phyloP scores from a whole-genome alignment of 2,113 vertebrate species.

The Carassius gibelio region DNA sequence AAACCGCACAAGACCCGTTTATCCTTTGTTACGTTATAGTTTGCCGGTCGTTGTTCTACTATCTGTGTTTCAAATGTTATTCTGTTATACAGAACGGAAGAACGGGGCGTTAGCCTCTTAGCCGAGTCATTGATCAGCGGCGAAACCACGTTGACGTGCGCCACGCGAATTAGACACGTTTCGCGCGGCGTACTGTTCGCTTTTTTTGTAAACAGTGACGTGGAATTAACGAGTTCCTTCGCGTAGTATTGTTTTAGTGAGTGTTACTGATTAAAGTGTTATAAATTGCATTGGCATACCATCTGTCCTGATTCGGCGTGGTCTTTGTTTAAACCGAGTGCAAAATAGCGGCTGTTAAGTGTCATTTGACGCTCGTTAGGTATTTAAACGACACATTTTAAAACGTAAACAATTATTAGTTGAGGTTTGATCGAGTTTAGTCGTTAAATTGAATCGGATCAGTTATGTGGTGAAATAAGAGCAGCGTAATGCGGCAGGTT shows the following conservation, averaged over 20 bases:
- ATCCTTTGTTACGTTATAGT: not conserved
- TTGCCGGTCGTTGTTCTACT: not conserved
- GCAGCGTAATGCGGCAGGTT: conserved; percentile 58
- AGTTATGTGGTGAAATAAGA: conserved; percentile 27
- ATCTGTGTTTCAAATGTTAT: not conserved
- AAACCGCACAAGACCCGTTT: not conserved
- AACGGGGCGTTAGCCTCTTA: conserved; percentile 24
- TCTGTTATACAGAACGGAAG: not conserved
- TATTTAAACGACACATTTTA: not conserved
- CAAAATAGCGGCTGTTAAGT: not conserved
- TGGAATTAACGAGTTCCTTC: not conserved
- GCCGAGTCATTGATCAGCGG: conserved; percentile 33
- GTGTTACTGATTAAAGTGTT: not conserved
- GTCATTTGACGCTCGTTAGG: not conserved
- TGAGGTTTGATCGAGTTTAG: not conserved
- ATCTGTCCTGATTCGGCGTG: conserved; percentile 14
- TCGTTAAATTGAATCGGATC: not conserved
- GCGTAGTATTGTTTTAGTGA: no score
- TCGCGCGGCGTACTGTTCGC: not conserved
- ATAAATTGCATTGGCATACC: not conserved
- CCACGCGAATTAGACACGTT: not conserved
- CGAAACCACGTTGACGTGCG: conserved; percentile 18
- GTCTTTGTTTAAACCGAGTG: not conserved
- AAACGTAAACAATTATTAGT: not conserved
- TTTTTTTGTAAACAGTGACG: not conserved